Base-by-base conservation (phyloP, 1,140 invertebrate species). In the Procambarus clarkii region DNA sequence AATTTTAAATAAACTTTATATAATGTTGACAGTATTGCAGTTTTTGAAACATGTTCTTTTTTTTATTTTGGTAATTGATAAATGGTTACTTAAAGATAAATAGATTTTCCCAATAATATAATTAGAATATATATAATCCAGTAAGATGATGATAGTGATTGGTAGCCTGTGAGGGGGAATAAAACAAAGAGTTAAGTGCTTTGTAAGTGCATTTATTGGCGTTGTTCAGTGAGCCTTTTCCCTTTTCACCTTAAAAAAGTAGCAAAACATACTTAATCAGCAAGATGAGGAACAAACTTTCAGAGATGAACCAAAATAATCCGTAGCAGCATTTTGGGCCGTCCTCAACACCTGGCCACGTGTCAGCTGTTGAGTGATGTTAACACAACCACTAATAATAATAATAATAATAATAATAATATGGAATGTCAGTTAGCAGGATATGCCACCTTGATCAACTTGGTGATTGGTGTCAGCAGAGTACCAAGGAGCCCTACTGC, bases 231-330 rank as follows among this genome's bases (percentile, higher is more conserved):
- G 69, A 74, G 69, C 69, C 69, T 74, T 74, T 74, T 74, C 69
- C 69, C n/a, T 74, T 74, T 74, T 74, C 69, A 74, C 69, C 21
- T 74, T 74, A 74, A 74, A 74, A 74, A 74, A 34, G 69, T 74
- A 74, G 24, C 69, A 74, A 74, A 74, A 74, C 69, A 64, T 64
- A 34, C n/a, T 24, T 74, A 74, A 74, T 9, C 69, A 74, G 69
- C 69, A 74, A 34, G 8, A 34, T 74, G 69, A 74, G 69, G 69
- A 34, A 74, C 69, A 34, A 34, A n/a, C 24, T 11, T 74, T 15
- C 7, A 74, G n/a, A 74, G 24, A 4, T 74, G 69, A 74, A 74
- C 24, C n/a, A 74, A 24, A 74, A 21, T 74, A 34, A 21, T 74
- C n/a, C 34, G 60, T 24, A 21, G 69, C 7, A 74, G 69, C 8